Evolutionary conservation across 1,140 invertebrate species (phyloP), one percentile per base, ranked within the genome.

Genomic region (Megathymus violae): DNA sequence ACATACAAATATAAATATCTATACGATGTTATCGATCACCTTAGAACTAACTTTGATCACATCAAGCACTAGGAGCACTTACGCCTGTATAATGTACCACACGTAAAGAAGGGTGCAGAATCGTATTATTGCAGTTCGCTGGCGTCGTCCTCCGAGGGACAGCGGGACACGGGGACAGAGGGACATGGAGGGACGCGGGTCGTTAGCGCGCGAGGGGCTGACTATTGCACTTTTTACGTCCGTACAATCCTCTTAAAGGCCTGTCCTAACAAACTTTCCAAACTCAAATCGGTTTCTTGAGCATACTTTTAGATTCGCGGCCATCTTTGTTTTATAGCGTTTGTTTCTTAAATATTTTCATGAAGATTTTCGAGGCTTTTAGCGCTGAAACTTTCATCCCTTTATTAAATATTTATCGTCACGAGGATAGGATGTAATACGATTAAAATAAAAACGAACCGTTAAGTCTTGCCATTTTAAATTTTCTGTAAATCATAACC

Each of bases 121-220:
- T 89, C 87, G 83, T 86, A 82, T 89, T 88, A 89, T 87, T 89
- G 87, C 87, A 89, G 80, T 69, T 81, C 81, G 84, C 65, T 87
- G 82, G 81, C 81, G 83, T 61, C 85, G 82, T 82, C 59, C 78
- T 77, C 72, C 69, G 71, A 70, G 65, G 69, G 71, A 66, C 52
- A 41, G 65, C 52, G 62, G 65, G 56, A 54, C 61, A 64, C 59
- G 67, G 63, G 67, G 71, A 64, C 52, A 56, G 67, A 61, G 64
- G 64, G 52, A 62, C 56, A 7, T 16, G 22, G 65, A 60, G 70
- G 69, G 64, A 70, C 73, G 76, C 73, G 78, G 68, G 76, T 84
- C 76, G 88, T 90, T 85, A 89, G 62, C 78, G 76, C 38, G 62
- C 76, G 67, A 69, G 71, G 73, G 82, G 78, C 84, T 87, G 82